Base-by-base conservation (phyloP, 2,113 vertebrate genomes). In the Crocuta crocuta region DNA sequence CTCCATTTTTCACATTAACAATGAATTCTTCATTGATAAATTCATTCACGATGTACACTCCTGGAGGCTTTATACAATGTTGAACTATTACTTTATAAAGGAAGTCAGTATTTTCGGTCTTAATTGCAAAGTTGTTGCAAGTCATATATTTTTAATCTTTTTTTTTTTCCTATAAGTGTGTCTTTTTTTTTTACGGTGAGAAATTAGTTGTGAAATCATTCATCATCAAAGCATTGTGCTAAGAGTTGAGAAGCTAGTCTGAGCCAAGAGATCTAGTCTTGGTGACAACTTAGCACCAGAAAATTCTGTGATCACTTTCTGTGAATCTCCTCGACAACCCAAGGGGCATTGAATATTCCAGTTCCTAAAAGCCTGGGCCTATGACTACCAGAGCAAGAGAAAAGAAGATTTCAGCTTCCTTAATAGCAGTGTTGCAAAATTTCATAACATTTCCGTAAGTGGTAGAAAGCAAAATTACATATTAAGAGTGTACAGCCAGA, bases 1-100 rank as follows among this genome's bases (percentile, higher is more conserved):
- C 17, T 79, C 81, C 79, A 83, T 76, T 91, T 89, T 96, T 95
- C 82, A 96, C 73, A 80, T 48, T 70, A 93, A 89, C 78, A 71
- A 78, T 55, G 17, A 33, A 24, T 35, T 90, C 35, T 92, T 87
- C 84, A 95, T 89, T 61, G 33, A 91, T 23, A 94, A 92, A 50
- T 15, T 23, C 66, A 89, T 86, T 95, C 50, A 86, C 5, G 70
- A 50, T 39, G 16, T 28, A 48, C 6, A 74, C 23, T 61, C 10
- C 26, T 87, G 10, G 35, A 96, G 73, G 19, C 45, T 86, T 87
- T 74, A 50, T 76, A 39, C 10, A 23, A n/a, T 4, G 4, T 0
- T 21, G 19, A 95, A 45, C 21, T 53, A 81, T 50, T 80, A 17
- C 65, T 94, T 92, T 87, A 96, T 2, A 78, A 61, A 76, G 24